Conservation (phyloP, 2,797 vertebrate genomes). For the Pseudochirops cupreus region DNA sequence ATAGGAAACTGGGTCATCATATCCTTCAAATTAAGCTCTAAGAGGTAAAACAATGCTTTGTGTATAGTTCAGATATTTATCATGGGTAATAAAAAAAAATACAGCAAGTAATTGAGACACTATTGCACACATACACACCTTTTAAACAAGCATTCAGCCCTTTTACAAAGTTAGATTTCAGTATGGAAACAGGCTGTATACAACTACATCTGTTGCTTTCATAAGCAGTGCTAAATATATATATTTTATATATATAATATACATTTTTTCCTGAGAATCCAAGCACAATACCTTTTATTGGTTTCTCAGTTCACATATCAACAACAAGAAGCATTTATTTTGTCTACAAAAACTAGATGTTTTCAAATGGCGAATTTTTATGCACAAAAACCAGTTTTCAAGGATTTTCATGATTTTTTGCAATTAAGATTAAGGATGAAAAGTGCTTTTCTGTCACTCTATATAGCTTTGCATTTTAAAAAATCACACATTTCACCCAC, state of each 20-base stretch:
- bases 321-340: not conserved
- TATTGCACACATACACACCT: not conserved
- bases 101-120: not conserved
- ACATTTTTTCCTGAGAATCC: not conserved
- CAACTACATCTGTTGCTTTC: not conserved
- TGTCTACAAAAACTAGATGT: not conserved
- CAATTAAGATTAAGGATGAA: constrained; percentile 11
- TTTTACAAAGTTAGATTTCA: constrained; percentile 5
- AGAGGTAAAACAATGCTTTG: not conserved
- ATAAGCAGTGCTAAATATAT: not conserved
- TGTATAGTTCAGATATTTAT: not conserved
- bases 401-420: constrained; percentile 14
- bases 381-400: not conserved
- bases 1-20: not conserved
- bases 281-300: not conserved
- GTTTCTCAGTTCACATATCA: not conserved
- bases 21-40: not conserved
- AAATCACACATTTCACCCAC: not conserved
- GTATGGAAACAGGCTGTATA: not conserved
- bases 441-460: not conserved
- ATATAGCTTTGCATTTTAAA: not conserved
- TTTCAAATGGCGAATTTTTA: constrained; percentile 13
- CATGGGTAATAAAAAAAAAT: not conserved
- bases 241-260: not conserved
- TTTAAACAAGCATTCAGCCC: not conserved